Percentiles rank a stretch among this genome's conserved stretches.
phyloP scores from a whole-genome alignment of 23 tunicate genomes.

The Trididemnum miniatum region DNA sequence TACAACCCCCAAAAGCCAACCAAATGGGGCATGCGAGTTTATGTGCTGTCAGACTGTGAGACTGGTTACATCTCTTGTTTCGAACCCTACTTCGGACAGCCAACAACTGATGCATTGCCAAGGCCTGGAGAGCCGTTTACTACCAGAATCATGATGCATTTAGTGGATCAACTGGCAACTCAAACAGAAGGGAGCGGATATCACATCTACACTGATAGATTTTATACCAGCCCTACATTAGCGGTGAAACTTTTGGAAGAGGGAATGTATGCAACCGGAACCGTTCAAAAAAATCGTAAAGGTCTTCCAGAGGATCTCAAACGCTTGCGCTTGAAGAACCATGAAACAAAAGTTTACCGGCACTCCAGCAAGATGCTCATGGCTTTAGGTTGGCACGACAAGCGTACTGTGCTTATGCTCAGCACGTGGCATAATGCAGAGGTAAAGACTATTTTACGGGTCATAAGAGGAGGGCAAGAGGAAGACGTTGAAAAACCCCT shows the following conservation, averaged over 20 bases:
- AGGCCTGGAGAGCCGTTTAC: constrained; percentile 12
- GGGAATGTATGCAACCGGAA: too few relatives aligned
- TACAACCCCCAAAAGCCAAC: constrained; percentile 46
- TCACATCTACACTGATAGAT: constrained; percentile 41
- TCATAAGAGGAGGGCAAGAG: too few relatives aligned
- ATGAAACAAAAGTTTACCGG: too few relatives aligned
- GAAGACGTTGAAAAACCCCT: too few relatives aligned
- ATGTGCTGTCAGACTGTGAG: constrained; percentile 21
- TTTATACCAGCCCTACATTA: constrained; percentile 9
- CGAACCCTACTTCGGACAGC: constrained; percentile 32
- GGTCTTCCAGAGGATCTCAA: too few relatives aligned
- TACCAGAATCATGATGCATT: constrained; percentile 26
- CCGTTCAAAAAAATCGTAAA: too few relatives aligned
- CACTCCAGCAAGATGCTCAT: too few relatives aligned
- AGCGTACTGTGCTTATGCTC: too few relatives aligned
- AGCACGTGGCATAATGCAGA: too few relatives aligned
- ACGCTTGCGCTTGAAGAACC: too few relatives aligned
- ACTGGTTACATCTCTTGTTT: constrained; percentile 26
- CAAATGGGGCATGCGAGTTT: constrained; percentile 40
- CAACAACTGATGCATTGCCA: constrained; percentile 7
- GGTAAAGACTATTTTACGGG: too few relatives aligned
- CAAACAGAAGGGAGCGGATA: constrained; percentile 15
- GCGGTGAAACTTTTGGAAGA: not conserved
- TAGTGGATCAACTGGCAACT: constrained; percentile 22
- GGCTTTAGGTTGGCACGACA: too few relatives aligned